These are phyloP conservation scores for Rhynchomys soricoides DNA, from an alignment of 2,113 vertebrate species.

Conservation along the genomic window DNA sequence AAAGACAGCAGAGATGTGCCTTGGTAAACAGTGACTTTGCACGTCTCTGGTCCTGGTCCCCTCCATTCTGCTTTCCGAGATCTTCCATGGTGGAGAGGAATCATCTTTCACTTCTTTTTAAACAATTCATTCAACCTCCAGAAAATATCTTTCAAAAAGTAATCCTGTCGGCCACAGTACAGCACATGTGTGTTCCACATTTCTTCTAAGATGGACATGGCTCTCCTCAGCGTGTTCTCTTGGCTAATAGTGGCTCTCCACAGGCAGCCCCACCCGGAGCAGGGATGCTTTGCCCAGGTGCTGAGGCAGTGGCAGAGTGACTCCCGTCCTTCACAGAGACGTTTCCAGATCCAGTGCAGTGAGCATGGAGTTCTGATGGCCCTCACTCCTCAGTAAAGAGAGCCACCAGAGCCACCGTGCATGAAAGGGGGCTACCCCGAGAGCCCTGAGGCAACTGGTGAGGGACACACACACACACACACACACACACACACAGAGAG, in stretches of 20 bases:
- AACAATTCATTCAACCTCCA: background rate
- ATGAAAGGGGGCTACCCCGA: too few species aligned
- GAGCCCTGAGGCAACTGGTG: background rate
- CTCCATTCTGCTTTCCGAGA: background rate
- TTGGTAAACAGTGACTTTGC: background rate
- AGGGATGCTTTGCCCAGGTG: background rate
- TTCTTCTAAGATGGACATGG: background rate
- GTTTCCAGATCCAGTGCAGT: rapidly evolving
- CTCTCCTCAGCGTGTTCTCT: background rate
- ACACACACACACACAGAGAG: too few species aligned
- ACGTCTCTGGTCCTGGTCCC: rapidly evolving
- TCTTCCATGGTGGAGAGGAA: background rate
- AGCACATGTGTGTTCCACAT: rapidly evolving
- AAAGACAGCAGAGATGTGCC: background rate
- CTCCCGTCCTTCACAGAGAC: background rate
- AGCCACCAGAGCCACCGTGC: rapidly evolving
- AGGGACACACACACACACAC: too few species aligned
- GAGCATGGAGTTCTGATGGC: rapidly evolving
- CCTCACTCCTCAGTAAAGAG: background rate
- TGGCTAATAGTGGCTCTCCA: background rate
- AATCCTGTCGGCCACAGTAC: background rate
- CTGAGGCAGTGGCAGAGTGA: rapidly evolving
- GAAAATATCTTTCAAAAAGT: background rate
- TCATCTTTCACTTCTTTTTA: background rate
- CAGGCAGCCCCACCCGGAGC: background rate